Percentiles rank a stretch among this genome's conserved stretches.
These are phyloP conservation scores for Coregonus suidteri DNA, from an alignment of 2,797 vertebrate species.

Conservation along the genomic window DNA sequence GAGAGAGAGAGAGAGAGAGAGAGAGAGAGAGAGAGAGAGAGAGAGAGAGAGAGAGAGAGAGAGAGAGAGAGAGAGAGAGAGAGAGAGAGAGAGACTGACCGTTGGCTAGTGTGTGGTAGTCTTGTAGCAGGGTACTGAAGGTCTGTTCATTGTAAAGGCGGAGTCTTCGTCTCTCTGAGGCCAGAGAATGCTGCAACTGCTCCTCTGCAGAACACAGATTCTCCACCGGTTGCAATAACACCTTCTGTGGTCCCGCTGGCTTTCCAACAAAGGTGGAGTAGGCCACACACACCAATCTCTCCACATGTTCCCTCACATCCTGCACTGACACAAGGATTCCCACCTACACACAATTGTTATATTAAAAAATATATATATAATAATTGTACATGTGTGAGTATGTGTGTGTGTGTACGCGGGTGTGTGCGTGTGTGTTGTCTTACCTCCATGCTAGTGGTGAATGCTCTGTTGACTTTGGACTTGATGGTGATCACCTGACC, in stretches of 20 bases:
- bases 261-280: conserved; percentile 79
- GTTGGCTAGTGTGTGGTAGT: conserved; percentile 56
- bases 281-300: conserved; percentile 74
- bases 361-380: too few relatives aligned
- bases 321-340: conserved; percentile 75
- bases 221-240: conserved; percentile 69
- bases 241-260: conserved; percentile 66
- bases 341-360: conserved; percentile 58
- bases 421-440: conserved; percentile 17
- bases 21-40: not conserved
- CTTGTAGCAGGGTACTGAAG: conserved; percentile 73
- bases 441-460: conserved; percentile 83
- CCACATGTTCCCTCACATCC: conserved; percentile 62
- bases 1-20: too few relatives aligned
- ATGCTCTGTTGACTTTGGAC: conserved; percentile 77
- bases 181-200: conserved; percentile 68
- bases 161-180: conserved; percentile 74
- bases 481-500: conserved; percentile 78
- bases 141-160: conserved; percentile 69
- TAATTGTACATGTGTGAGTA: not conserved
- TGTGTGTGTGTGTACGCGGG: not conserved
- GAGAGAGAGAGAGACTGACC: conserved; percentile 17
- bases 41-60: too few relatives aligned
- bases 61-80: too few relatives aligned
- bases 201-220: conserved; percentile 55